A percentile compares a stretch with the other conserved stretches of the same genome.
phyloP scores from a whole-genome alignment of 2,797 vertebrate species.

The Pterois miles region DNA sequence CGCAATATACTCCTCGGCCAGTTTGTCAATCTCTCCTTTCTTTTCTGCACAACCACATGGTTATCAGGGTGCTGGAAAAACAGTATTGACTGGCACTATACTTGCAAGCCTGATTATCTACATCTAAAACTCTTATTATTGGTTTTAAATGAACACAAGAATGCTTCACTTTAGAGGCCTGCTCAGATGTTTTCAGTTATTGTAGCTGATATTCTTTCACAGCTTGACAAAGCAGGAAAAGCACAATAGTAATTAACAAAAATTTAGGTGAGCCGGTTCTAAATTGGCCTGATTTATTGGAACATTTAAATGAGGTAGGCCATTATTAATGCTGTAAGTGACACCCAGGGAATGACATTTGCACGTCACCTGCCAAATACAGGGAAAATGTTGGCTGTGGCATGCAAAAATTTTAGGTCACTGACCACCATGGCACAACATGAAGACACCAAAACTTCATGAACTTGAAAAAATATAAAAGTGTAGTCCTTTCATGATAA shows the following conservation, averaged over 20 bases:
- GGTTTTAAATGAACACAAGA: background rate
- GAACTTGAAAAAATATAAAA: too few relatives aligned
- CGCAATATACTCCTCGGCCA: constrained; percentile 93
- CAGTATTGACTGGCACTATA: background rate
- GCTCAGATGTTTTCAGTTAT: background rate
- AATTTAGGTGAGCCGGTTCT: background rate
- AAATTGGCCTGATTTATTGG: background rate
- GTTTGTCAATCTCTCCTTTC: constrained; percentile 93
- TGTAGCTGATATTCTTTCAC: background rate
- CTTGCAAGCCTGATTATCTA: background rate
- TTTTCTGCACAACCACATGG: constrained; percentile 86
- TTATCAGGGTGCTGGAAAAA: background rate
- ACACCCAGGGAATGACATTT: background rate
- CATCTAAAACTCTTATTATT: background rate
- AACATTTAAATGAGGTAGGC: background rate
- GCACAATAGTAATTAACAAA: background rate
- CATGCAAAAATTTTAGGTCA: too few relatives aligned
- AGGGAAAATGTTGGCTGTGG: background rate
- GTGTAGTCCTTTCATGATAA: too few relatives aligned
- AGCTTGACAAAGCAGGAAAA: background rate
- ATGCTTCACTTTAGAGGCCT: constrained; percentile 18
- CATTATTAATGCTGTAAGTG: background rate
- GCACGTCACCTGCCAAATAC: background rate
- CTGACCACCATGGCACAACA: too few relatives aligned
- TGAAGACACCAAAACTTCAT: too few relatives aligned